Evolutionary conservation across 1,140 invertebrate genomes (phyloP), one percentile per base, ranked within the genome.

Genomic region (Daktulosphaira vitifoliae): DNA sequence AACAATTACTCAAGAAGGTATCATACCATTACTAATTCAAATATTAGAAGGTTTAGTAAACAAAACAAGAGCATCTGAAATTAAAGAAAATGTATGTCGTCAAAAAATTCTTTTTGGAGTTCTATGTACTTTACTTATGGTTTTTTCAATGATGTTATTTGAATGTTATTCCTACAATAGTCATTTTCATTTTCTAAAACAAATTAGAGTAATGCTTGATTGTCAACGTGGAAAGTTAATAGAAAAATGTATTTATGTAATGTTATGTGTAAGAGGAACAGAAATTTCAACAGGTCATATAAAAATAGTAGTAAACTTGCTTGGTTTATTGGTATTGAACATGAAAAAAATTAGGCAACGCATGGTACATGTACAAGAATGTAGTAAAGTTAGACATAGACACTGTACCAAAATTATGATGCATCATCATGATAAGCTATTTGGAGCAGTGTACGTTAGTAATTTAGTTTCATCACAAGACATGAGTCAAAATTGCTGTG

Each of bases 81-180:
- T 64, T 13, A 65, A 67, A 54, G 48, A 51, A 74, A 29, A 70
- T 70, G 18, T 74, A 71, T 65, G 70, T 71, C 70, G 80, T 38
- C 79, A 82, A 59, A 81, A 81, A 71, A 84, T 81, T 68, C 76
- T 84, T 3, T 84, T 83, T 70, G 81, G 80, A 0, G 77, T 80
- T 2, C 77, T 77, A 2, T 83, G 82, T 66, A 81, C 78, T 0
- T 77, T 82, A 7, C 76, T 81, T 0, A 80, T 79, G 2, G 81
- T 83, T 69, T 76, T 83, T 16, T 81, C 83, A 67, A 81, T 78
- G 59, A 70, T 83, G 3, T 70, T 85, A 25, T 78, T 81, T 71
- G 82, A 84, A 37, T 73, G 75, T 37, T 44, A 66, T 37, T 66
- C 65, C 7, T 70, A 76, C 1, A 81, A 82, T 15, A 81, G 80